Conservation (phyloP, 2,797 vertebrate genomes). For the Hafferia zeledoni region DNA sequence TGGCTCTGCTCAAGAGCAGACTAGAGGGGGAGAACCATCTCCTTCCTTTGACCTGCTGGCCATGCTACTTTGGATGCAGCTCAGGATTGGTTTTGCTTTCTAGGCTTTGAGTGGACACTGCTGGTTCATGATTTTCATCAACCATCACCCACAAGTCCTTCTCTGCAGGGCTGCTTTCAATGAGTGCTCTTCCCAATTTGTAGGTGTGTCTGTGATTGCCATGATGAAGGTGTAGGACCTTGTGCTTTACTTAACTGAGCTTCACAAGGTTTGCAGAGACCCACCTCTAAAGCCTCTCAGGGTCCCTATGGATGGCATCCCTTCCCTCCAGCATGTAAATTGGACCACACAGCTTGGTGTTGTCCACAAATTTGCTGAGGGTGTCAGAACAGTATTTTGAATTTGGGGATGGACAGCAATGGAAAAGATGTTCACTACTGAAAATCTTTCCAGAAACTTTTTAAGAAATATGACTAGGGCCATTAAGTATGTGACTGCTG, state of each 20-base stretch:
- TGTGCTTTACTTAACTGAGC: not conserved
- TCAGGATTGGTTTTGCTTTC: not conserved
- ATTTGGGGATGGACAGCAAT: not conserved
- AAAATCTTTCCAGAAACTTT: not conserved
- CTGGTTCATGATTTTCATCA: not conserved
- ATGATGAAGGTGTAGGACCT: not conserved
- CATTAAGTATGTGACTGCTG: not conserved
- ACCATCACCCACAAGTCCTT: not conserved
- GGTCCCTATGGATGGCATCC: no score
- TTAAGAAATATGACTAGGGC: not conserved
- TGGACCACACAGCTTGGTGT: accelerated
- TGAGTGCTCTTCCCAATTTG: not conserved
- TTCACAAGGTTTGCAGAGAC: not conserved
- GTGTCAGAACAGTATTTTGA: not conserved
- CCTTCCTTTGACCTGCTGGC: no score
- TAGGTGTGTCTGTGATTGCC: not conserved
- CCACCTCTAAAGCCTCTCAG: not conserved
- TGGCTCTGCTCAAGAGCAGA: no score
- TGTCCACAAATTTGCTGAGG: not conserved
- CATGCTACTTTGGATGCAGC: accelerated
- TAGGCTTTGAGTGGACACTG: accelerated
- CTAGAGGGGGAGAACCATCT: not conserved
- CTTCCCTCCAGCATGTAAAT: accelerated
- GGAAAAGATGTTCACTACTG: not conserved
- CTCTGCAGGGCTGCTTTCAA: no score